Evolutionary conservation across 2,888 invertebrate species (phyloP), one percentile per base, ranked within the genome.

Genomic region (Acrobasis consociella): DNA sequence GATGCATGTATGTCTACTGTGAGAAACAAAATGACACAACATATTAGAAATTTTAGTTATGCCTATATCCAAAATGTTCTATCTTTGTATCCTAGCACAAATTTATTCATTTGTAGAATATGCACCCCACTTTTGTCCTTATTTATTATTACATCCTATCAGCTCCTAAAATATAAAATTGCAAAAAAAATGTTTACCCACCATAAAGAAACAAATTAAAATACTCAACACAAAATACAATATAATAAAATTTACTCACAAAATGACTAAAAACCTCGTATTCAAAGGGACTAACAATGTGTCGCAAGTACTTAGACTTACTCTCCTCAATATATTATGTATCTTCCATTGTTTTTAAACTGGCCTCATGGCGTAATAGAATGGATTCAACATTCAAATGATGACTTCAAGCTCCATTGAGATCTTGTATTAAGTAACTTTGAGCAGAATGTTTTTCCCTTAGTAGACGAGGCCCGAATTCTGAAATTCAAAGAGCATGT

Each of bases 1-100:
- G 81, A 71, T 81, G 86, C 84, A 85, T 85, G 86, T 72, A 71
- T 76, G 69, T 66, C 66, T 53, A 66, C 62, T 68, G 65, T 62
- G 17, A 49, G 7, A 64, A 64, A 53, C 50, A 39, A 58, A 59
- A 5, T 50, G 39, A 62, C 62, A 65, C 65, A 60, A 63, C 13
- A 50, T 63, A 58, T 66, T 67, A 64, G 64, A 58, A 37, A 60
- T 58, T 31, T 62, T 65, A 65, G 62, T 64, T 63, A 60, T 58
- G 9, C 53, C n/a, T 55, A 9, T 39, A 37, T 64, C 59, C 64
- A 17, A 53, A 55, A 62, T 60, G 61, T 64, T 66, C 42, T 46
- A 46, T n/a, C 61, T 62, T 65, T 67, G 63, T 69, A 67, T 58
- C 70, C 66, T 49, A 68, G 76, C 78, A 78, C 75, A 72, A 65